A percentile compares a stretch with the other conserved stretches of the same genome.
phyloP scores from a whole-genome alignment of 1,140 invertebrate species.

The Tribolium castaneum region DNA sequence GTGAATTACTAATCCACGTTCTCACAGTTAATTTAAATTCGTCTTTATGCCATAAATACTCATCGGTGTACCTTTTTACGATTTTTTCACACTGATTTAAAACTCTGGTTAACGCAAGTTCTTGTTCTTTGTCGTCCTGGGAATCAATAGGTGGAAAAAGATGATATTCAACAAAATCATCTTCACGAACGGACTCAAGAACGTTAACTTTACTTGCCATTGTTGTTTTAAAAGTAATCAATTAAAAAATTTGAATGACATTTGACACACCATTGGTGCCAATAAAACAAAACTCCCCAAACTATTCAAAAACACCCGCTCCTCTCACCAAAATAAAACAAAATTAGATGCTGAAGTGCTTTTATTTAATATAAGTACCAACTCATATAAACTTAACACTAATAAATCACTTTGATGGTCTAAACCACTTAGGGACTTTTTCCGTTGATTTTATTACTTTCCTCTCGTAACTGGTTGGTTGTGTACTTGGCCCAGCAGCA shows the following conservation, averaged over 20 bases:
- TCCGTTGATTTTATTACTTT: slow-evolving; percentile 51
- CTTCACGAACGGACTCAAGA: slow-evolving; percentile 69
- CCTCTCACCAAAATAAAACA: not conserved
- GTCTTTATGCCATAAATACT: slow-evolving; percentile 79
- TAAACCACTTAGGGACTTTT: slow-evolving; percentile 66
- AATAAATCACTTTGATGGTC: slow-evolving; percentile 48
- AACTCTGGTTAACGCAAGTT: slow-evolving; percentile 60
- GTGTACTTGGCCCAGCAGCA: slow-evolving; percentile 55
- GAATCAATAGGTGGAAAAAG: slow-evolving; percentile 68
- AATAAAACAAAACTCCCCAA: not conserved
- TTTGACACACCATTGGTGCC: not conserved
- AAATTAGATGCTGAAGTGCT: not conserved
- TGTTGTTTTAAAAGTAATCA: slow-evolving; percentile 25
- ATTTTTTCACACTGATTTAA: slow-evolving; percentile 64
- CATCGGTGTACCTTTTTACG: slow-evolving; percentile 62
- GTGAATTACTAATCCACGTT: slow-evolving; percentile 62
- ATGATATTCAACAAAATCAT: slow-evolving; percentile 78
- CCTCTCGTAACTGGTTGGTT: slow-evolving; percentile 47
- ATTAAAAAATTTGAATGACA: slow-evolving; percentile 29
- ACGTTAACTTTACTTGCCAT: slow-evolving; percentile 50
- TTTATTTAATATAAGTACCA: not conserved
- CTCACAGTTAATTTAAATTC: slow-evolving; percentile 68
- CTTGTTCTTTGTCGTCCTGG: slow-evolving; percentile 51
- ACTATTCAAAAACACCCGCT: not conserved
- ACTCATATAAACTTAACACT: slow-evolving; percentile 9